Evolutionary conservation across 2,113 vertebrate genomes (phyloP).

Genomic region (Nycticorax nycticorax): DNA sequence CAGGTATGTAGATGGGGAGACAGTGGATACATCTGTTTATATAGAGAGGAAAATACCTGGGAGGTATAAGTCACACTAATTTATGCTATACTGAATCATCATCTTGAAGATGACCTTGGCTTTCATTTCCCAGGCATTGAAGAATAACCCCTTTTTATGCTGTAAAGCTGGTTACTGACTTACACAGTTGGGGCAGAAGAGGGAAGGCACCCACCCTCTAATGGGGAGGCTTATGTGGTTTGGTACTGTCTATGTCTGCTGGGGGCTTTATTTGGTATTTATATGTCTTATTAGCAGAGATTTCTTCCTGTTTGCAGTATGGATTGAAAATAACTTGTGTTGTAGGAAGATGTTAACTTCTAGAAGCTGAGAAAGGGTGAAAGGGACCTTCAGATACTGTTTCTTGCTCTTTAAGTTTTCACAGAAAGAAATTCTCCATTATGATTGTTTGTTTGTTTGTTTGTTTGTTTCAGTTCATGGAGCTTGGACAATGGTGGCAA

Average conservation of each 20-base stretch:
- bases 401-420: neutral
- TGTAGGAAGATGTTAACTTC: neutral
- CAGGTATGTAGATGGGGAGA: neutral
- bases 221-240: neutral
- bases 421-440: neutral
- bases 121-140: neutral
- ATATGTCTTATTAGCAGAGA: neutral
- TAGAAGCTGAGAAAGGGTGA: neutral
- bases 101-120: neutral
- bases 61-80: neutral
- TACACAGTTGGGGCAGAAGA: neutral
- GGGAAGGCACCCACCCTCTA: neutral
- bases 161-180: neutral
- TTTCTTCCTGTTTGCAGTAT: neutral
- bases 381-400: neutral
- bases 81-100: neutral
- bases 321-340: neutral
- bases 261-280: neutral
- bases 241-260: neutral
- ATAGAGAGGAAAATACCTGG: neutral
- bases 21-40: neutral
- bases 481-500: constrained; percentile 70
- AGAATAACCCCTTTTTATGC: neutral
- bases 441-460: neutral
- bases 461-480: constrained; percentile 82